A percentile compares a stretch with the other conserved stretches of the same genome.
Conservation (phyloP, 35 echinoderm and acorn worm species). For the Apostichopus californicus region DNA sequence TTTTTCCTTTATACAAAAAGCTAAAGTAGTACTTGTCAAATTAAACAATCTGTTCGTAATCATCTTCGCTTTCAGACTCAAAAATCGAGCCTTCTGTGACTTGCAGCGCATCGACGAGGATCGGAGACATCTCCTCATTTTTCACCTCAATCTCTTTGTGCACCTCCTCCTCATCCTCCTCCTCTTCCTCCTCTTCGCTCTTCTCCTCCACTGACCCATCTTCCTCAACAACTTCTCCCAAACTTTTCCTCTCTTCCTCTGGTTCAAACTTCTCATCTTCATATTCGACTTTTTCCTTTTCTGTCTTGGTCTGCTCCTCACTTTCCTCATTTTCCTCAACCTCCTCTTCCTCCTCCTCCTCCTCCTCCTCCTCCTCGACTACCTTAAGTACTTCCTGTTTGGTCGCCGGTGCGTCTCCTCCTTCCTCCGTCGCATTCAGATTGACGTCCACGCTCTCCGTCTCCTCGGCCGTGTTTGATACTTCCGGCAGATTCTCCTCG, state of each 20-base stretch:
- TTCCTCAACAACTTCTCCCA: neutral
- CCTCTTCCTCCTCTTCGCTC: neutral
- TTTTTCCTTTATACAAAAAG: neutral
- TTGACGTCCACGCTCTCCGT: slow-evolving; percentile 1
- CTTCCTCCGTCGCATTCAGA: neutral
- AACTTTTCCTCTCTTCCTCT: neutral
- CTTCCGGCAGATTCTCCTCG: slow-evolving; percentile 13
- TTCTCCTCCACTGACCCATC: neutral
- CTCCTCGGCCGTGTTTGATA: neutral
- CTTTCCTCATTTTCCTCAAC: neutral
- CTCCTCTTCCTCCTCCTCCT: neutral
- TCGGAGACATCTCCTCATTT: neutral
- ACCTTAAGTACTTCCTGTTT: slow-evolving; percentile 33
- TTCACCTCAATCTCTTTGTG: neutral
- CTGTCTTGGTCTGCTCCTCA: neutral
- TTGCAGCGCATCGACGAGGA: neutral
- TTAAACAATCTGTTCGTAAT: slow-evolving; percentile 43
- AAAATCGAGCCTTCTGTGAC: neutral
- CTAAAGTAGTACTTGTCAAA: neutral
- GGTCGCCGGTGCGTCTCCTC: neutral
- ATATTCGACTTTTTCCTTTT: neutral
- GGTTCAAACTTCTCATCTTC: neutral
- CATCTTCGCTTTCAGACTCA: neutral
- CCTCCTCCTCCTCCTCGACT: slow-evolving; percentile 2
- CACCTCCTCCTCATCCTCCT: neutral